phyloP scores from a whole-genome alignment of 2,888 invertebrate genomes.

The Bellardia bayeri region DNA sequence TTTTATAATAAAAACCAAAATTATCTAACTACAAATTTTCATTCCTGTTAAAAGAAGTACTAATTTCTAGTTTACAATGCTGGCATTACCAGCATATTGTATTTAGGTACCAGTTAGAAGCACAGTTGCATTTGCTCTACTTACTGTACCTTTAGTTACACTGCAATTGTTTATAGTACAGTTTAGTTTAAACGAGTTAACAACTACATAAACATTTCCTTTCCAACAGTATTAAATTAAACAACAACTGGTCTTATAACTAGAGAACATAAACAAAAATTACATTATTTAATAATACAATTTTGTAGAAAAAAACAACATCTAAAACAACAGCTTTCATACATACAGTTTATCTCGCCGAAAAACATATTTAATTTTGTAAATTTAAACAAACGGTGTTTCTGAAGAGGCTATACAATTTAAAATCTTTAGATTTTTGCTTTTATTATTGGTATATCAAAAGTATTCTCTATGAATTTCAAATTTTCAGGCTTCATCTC shows the following conservation, averaged over 20 bases:
- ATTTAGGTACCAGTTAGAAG: background rate
- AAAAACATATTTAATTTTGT: no score
- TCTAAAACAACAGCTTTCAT: background rate
- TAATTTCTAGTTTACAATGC: background rate
- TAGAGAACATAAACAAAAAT: background rate
- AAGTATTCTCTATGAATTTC: no score
- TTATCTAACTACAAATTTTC: background rate
- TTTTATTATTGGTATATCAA: no score
- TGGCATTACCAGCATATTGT: background rate
- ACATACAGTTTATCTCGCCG: background rate
- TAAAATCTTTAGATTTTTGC: no score
- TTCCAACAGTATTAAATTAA: background rate
- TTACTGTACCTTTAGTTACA: background rate
- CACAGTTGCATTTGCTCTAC: constrained; percentile 16
- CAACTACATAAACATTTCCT: background rate
- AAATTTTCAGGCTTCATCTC: no score
- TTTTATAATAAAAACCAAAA: no score
- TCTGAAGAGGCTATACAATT: background rate
- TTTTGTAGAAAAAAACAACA: background rate
- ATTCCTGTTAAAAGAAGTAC: background rate
- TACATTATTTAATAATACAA: background rate
- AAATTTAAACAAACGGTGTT: background rate
- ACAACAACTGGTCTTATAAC: background rate
- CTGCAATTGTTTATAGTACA: background rate
- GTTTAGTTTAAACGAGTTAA: constrained; percentile 11